phyloP scores from a whole-genome alignment of 2,113 vertebrate genomes.

The Halichoeres trimaculatus region DNA sequence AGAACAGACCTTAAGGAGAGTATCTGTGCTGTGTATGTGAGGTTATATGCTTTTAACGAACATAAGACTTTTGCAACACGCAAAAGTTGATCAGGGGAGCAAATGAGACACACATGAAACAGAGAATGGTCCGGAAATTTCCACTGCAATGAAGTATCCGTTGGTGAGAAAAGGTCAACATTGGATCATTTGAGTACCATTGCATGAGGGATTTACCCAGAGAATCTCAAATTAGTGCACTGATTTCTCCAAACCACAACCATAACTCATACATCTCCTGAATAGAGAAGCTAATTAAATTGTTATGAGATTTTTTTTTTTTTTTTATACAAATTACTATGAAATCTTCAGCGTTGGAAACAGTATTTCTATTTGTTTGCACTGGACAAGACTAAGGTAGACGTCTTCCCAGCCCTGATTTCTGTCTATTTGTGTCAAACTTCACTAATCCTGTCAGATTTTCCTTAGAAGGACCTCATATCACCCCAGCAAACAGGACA shows the following conservation, averaged over 20 bases:
- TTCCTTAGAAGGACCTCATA: not conserved
- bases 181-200: not conserved
- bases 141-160: not conserved
- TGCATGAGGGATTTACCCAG: not conserved
- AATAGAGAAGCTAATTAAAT: too few relatives aligned
- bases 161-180: not conserved
- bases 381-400: not conserved
- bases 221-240: not conserved
- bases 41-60: not conserved
- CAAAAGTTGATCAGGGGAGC: not conserved
- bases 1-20: not conserved
- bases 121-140: not conserved
- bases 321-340: too few relatives aligned
- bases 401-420: not conserved
- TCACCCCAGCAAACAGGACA: slow-evolving; percentile 1
- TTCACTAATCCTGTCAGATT: slow-evolving; percentile 9
- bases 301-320: too few relatives aligned
- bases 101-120: not conserved
- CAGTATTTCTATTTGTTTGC: not conserved
- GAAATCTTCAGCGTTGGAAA: not conserved
- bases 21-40: not conserved
- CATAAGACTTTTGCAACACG: not conserved
- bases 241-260: not conserved
- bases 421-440: not conserved
- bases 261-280: not conserved